Base-by-base conservation (phyloP, 2,797 vertebrate species). In the Smutsia gigantea region DNA sequence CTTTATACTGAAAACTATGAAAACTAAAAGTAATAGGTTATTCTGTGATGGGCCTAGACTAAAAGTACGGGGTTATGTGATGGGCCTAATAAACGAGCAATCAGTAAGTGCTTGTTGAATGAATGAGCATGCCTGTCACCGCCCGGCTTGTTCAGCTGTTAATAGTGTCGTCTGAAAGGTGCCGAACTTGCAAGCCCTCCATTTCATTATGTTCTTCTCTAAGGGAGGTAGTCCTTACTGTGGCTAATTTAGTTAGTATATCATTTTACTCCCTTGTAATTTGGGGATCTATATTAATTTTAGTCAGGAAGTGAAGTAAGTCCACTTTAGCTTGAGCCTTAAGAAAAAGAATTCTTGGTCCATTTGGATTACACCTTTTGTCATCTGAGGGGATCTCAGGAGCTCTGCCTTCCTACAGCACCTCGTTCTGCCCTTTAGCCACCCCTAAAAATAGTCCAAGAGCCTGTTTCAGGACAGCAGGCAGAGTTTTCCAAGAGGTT, bases 281-380 rank as follows among this genome's bases (percentile, higher is more conserved):
- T 96, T 93, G 94, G 75, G 31, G 49, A 87, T 83, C 51, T 72
- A 51, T 10, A 74, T 10, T 96, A 82, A 69, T 82, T 94, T 94
- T 96, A 63, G 21, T 74, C 25, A 94, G 61, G 59, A 42, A 96
- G 57, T 59, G 6, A 85, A 68, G n/a, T 69, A 72, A 91, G 7
- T 53, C 25, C 39, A 46, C 89, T 89, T 95, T 69, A 93, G 72
- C 19, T 91, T 66, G 18, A 88, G 34, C 63, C 34, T 55, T n/a
- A 12, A 93, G 51, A 63, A 78, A 75, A 87, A 88, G 10, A 57
- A 85, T 69, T 82, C 42, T 57, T 53, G 64, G 59, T 49, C 29
- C 57, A 79, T 79, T 94, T 72, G 59, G 90, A 86, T 27, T 18
- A 5, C 29, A 66, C 2, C 8, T 55, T 84, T 87, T 81, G 37